Evolutionary conservation across 1,140 invertebrate species (phyloP).

Genomic region (Drosophila sproati): DNA sequence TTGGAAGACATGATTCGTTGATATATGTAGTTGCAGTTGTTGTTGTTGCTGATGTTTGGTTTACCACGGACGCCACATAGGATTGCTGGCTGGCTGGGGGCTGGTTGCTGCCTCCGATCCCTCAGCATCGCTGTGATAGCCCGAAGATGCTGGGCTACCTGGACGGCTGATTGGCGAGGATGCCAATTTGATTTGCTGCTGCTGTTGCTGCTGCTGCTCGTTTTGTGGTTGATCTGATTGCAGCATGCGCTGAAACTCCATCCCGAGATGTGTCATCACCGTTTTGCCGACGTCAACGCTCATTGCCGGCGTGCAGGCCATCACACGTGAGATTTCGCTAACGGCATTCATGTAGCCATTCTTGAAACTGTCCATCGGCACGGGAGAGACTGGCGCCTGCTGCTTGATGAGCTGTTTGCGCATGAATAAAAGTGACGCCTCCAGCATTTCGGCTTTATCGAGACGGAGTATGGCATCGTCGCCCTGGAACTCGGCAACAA

Average conservation of each 20-base stretch:
- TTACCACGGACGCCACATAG: slow-evolving; percentile 90
- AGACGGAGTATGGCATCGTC: slow-evolving; percentile 96
- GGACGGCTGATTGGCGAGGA: slow-evolving; percentile 50
- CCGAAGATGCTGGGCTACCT: slow-evolving; percentile 77
- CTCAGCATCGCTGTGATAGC: slow-evolving; percentile 77
- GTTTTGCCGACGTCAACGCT: slow-evolving; percentile 93
- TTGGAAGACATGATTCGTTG: slow-evolving; percentile 75
- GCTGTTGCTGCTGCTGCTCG: slow-evolving; percentile 36
- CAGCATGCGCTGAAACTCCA: slow-evolving; percentile 90
- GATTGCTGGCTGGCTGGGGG: slow-evolving; percentile 85
- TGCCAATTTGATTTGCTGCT: slow-evolving; percentile 46
- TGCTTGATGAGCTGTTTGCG: slow-evolving; percentile 84
- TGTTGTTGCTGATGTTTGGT: slow-evolving; percentile 45
- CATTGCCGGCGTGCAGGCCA: slow-evolving; percentile 92
- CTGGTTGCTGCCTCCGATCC: slow-evolving; percentile 75
- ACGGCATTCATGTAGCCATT: slow-evolving; percentile 97
- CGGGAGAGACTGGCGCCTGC: slow-evolving; percentile 85
- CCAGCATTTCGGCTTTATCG: slow-evolving; percentile 98
- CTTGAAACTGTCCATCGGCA: slow-evolving; percentile 89
- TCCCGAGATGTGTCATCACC: slow-evolving; percentile 94
- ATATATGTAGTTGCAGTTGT: slow-evolving; percentile 30
- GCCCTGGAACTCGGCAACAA: slow-evolving; percentile 95
- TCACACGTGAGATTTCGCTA: slow-evolving; percentile 94
- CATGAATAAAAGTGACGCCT: slow-evolving; percentile 94
- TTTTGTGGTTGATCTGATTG: slow-evolving; percentile 55